Evolutionary conservation across 2,113 vertebrate genomes (phyloP), one percentile per base, ranked within the genome.

Genomic region (Ancistrus triradiatus): DNA sequence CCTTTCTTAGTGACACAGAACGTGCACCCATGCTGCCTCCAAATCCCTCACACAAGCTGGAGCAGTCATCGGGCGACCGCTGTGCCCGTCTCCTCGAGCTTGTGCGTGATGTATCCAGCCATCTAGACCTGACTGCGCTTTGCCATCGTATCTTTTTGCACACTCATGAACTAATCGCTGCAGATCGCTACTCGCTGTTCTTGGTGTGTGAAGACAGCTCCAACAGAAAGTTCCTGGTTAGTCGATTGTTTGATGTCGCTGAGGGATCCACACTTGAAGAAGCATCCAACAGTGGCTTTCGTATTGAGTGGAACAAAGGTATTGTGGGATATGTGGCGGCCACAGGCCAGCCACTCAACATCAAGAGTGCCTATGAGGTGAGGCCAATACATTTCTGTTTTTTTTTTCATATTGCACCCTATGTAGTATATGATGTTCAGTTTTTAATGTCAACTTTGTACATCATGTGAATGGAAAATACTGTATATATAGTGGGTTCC

Each of bases 71-170:
- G 3, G 74, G 72, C 1, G 86, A 90, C 59, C 93, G 91, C 47
- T 98, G 94, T 59, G 83, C 94, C 18, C 84, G 93, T 69, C 89
- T 99, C 56, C 78, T 99, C 80, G 94, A 97, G 84, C 87, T 99
- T 47, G 95, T 99, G 62, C 94, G 92, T 75, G 95, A 99, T 48
- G 97, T 99, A 72, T 95, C 96, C 2, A 95, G 93, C 72, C 94
- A 98, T 53, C 83, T 99, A 81, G 96, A 99, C 46, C 92, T 98
- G 80, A 92, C 95, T 4, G 90, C 93, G 0, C 90, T 99, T 66
- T 99, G 96, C 77, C 95, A 99, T 80, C 95, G 93, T 83, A 98
- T 99, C 76, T 97, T 99, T 83, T 84, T 98, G 2, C 95, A 99
- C 55, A 97, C 96, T 85, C 91, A 99, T 0, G 92, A 94, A 80